A percentile compares a stretch with the other conserved stretches of the same genome.
Conservation (phyloP, 2,797 vertebrate genomes). For the Danio choprae region DNA sequence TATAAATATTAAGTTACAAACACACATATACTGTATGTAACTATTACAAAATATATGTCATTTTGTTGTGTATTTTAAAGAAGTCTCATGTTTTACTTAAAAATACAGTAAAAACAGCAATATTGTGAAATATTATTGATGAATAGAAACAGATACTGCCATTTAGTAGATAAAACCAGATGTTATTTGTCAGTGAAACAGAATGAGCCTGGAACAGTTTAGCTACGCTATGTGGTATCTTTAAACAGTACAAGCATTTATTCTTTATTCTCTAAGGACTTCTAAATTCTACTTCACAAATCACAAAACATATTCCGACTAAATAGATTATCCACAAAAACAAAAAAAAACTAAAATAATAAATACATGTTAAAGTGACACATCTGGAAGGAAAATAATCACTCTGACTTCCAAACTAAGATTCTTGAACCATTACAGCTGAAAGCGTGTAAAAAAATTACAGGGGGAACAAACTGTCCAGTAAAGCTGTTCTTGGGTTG, state of each 20-base stretch:
- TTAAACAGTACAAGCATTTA: neutral
- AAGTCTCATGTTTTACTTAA: neutral
- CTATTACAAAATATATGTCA: too few species aligned
- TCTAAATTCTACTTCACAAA: neutral
- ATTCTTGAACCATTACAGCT: slow-evolving; percentile 68
- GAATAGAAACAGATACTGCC: neutral
- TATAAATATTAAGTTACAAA: too few species aligned
- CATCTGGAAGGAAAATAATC: neutral
- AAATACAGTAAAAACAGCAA: neutral
- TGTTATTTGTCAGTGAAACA: slow-evolving; percentile 1
- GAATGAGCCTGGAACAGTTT: neutral
- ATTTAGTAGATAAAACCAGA: slow-evolving; percentile 17
- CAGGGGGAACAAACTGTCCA: slow-evolving; percentile 74
- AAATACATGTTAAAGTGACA: neutral
- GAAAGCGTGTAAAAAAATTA: slow-evolving; percentile 74
- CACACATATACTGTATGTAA: too few species aligned
- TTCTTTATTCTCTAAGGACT: neutral
- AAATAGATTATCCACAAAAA: neutral
- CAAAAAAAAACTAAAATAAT: neutral
- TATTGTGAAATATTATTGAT: neutral
- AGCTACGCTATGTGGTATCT: neutral
- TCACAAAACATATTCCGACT: neutral
- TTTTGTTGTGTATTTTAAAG: too few species aligned
- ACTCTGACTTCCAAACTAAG: slow-evolving; percentile 52
- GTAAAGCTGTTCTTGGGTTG: slow-evolving; percentile 84